Conservation (phyloP, 2,888 invertebrate species). For the Plusia festucae region DNA sequence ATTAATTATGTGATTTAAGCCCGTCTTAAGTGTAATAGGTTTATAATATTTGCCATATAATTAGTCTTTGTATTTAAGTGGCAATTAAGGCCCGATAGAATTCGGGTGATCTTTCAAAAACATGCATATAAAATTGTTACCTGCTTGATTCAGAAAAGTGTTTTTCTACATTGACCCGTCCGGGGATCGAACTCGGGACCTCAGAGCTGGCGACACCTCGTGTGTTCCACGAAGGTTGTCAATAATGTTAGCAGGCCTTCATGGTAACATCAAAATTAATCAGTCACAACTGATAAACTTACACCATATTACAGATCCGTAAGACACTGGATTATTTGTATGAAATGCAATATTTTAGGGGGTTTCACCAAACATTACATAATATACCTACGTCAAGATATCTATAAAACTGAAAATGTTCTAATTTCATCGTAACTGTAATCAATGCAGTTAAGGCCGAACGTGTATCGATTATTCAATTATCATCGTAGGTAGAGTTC, state of each 20-base stretch:
- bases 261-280: too few relatives aligned
- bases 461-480: conserved; percentile 38
- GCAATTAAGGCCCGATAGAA: too few relatives aligned
- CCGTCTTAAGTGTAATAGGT: neutral
- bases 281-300: too few relatives aligned
- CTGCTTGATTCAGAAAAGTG: too few relatives aligned
- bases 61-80: neutral
- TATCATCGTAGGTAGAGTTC: conserved; percentile 29
- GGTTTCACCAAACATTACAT: neutral
- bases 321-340: too few relatives aligned
- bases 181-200: too few relatives aligned
- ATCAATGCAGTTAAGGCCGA: conserved; percentile 28
- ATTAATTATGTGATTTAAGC: neutral
- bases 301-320: too few relatives aligned
- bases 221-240: too few relatives aligned
- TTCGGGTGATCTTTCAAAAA: neutral
- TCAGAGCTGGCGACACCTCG: too few relatives aligned
- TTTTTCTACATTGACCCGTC: too few relatives aligned
- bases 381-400: neutral
- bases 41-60: neutral
- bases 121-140: neutral
- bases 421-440: conserved; percentile 16
- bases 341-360: neutral
- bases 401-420: conserved; percentile 13
- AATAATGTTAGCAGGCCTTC: too few relatives aligned